These are phyloP conservation scores for Xanthia togata DNA, from an alignment of 2,888 invertebrate genomes.

Conservation along the genomic window DNA sequence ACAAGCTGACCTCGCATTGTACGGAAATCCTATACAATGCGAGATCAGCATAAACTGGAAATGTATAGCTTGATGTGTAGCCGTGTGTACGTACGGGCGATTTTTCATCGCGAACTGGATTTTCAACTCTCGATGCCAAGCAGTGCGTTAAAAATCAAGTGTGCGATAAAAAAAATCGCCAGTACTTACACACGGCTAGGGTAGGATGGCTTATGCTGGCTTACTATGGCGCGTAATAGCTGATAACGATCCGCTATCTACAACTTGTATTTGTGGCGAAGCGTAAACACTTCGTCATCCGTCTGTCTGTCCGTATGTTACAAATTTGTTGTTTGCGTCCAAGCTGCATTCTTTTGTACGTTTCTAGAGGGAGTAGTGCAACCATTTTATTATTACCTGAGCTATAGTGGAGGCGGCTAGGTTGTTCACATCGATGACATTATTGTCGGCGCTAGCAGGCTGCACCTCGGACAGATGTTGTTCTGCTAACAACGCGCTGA, in stretches of 20 bases:
- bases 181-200: too few species aligned
- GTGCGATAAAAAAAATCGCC: not conserved
- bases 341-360: not conserved
- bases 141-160: too few species aligned
- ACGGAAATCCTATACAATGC: too few species aligned
- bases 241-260: not conserved
- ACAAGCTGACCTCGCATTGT: too few species aligned
- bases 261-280: not conserved
- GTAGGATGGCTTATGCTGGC: not conserved
- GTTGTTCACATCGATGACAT: slow-evolving; percentile 63
- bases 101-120: not conserved
- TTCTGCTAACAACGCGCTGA: slow-evolving; percentile 83
- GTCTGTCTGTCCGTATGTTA: not conserved
- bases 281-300: not conserved
- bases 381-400: slow-evolving; percentile 74
- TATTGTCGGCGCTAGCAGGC: slow-evolving; percentile 50
- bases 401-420: slow-evolving; percentile 73
- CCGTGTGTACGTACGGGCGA: not conserved
- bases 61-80: too few species aligned
- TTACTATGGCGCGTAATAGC: not conserved
- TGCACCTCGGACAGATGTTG: slow-evolving; percentile 78
- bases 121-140: not conserved
- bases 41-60: too few species aligned
- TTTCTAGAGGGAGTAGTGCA: not conserved
- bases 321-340: not conserved